phyloP scores from a whole-genome alignment of 2,888 invertebrate species.

The Eumacrocentrus americanus region DNA sequence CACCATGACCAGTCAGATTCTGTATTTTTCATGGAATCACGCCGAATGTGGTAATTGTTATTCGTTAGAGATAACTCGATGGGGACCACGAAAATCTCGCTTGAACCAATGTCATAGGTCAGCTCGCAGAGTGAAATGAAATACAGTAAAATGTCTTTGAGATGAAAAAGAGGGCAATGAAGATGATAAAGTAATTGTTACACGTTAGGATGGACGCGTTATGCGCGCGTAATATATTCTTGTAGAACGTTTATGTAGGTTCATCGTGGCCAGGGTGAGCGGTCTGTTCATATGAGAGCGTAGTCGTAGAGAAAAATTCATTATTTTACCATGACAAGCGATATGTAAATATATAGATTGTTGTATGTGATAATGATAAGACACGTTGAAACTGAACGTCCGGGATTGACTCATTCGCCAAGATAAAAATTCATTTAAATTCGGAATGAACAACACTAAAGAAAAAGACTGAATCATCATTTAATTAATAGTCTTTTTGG shows the following conservation, averaged over 20 bases:
- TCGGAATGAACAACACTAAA: conserved; percentile 5
- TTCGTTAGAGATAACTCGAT: background rate
- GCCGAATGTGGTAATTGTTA: background rate
- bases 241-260: conserved; percentile 48
- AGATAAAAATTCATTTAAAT: conserved; percentile 11
- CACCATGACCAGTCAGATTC: background rate
- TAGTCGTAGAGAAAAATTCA: background rate
- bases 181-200: background rate
- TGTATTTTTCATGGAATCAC: background rate
- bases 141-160: background rate
- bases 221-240: conserved; percentile 45
- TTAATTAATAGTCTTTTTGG: conserved; percentile 9
- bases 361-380: background rate
- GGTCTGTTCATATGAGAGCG: no score
- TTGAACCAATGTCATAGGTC: background rate
- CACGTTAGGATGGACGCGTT: conserved; percentile 2
- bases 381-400: conserved; percentile 28
- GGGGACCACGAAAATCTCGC: conserved; percentile 3
- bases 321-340: background rate
- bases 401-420: background rate
- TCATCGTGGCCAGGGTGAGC: no score
- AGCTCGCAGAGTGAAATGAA: background rate
- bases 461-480: conserved; percentile 19
- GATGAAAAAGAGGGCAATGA: background rate
- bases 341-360: conserved; percentile 23